Conservation (phyloP, 2,888 invertebrate species). For the Stenotaenia linearis region DNA sequence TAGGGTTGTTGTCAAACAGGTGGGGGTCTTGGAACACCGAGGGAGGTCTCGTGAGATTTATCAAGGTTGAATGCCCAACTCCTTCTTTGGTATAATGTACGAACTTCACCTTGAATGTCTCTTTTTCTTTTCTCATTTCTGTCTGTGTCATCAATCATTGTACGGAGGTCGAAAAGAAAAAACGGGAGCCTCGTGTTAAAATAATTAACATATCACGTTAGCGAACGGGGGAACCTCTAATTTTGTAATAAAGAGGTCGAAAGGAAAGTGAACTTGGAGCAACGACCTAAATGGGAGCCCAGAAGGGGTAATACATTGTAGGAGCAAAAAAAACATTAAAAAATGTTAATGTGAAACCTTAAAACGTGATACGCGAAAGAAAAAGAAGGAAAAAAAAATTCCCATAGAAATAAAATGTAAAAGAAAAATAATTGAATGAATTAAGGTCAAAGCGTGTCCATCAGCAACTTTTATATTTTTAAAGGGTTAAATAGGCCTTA, state of each 20-base stretch:
- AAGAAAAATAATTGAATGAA: not conserved
- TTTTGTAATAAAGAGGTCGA: not conserved
- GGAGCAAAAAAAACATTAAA: not conserved
- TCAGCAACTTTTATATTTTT: not conserved
- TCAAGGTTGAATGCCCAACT: not conserved
- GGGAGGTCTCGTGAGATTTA: not conserved
- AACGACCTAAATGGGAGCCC: not conserved
- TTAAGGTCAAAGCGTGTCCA: no score
- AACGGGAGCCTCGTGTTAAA: not conserved
- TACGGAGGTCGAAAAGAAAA: not conserved
- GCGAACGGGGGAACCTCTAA: not conserved
- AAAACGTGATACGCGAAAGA: not conserved
- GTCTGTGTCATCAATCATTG: not conserved
- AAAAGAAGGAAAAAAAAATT: no score
- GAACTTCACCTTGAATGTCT: not conserved
- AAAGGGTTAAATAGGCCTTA: no score
- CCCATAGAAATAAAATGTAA: not conserved
- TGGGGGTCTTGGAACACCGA: no score
- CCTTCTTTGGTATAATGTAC: not conserved
- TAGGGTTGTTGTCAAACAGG: not conserved
- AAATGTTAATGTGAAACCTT: no score
- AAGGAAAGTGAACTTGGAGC: constrained; percentile 11
- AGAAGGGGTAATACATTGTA: not conserved
- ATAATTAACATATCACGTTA: not conserved
- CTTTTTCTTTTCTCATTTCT: not conserved